A percentile compares a stretch with the other conserved stretches of the same genome.
Conservation (phyloP, 2,113 vertebrate genomes). For the Paracanthobrama guichenoti region DNA sequence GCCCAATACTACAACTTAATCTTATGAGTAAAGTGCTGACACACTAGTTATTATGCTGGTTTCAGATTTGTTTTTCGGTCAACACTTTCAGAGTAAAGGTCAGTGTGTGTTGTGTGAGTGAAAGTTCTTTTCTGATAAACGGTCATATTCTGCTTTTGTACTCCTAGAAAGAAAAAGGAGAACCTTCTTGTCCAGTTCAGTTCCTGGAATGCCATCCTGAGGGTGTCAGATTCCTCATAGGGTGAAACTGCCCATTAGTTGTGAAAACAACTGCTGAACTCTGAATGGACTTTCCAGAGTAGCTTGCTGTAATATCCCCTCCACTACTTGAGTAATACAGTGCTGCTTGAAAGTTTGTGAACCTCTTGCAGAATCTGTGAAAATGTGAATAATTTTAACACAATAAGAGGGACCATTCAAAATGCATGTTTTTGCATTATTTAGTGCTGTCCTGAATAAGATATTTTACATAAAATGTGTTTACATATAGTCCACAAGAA, state of each 20-base stretch:
- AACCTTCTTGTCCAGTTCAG: background rate
- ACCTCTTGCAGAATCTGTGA: too few relatives aligned
- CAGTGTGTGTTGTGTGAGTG: background rate
- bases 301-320: background rate
- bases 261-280: background rate
- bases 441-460: too few relatives aligned
- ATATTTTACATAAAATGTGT: too few relatives aligned
- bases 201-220: constrained; percentile 16
- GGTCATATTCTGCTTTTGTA: background rate
- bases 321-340: background rate
- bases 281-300: background rate
- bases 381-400: too few relatives aligned
- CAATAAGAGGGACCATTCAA: too few relatives aligned
- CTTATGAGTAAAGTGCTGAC: too few relatives aligned
- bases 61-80: background rate
- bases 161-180: constrained; percentile 1
- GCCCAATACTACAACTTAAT: too few relatives aligned
- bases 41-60: background rate
- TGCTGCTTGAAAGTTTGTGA: too few relatives aligned
- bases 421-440: too few relatives aligned
- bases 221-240: constrained; percentile 11
- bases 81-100: background rate
- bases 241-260: background rate
- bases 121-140: background rate
- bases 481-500: too few relatives aligned